phyloP scores from a whole-genome alignment of 2,888 invertebrate species.

The Apamea anceps region DNA sequence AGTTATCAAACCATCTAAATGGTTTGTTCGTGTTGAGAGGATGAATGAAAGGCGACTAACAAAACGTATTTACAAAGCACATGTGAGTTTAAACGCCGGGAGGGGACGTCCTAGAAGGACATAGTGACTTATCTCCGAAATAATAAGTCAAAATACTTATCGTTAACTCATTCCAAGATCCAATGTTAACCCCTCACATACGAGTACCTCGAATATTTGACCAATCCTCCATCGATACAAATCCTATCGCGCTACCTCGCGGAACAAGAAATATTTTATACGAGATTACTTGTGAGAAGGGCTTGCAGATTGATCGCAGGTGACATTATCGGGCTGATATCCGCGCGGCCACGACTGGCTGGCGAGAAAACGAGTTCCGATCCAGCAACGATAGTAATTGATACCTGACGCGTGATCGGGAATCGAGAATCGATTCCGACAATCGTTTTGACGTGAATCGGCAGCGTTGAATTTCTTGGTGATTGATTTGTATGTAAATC shows the following conservation, averaged over 20 bases:
- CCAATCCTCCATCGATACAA: slow-evolving; percentile 54
- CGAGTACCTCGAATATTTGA: slow-evolving; percentile 41
- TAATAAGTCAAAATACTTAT: background rate
- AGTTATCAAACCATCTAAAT: background rate
- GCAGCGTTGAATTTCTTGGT: slow-evolving; percentile 60
- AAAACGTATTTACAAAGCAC: background rate
- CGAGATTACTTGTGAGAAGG: slow-evolving; percentile 83
- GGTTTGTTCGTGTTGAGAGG: background rate
- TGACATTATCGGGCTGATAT: slow-evolving; percentile 75
- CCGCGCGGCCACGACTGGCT: slow-evolving; percentile 49
- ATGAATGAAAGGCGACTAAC: background rate
- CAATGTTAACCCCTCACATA: slow-evolving; percentile 1
- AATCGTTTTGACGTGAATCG: slow-evolving; percentile 61
- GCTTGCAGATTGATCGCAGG: slow-evolving; percentile 77
- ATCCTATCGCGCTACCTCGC: slow-evolving; percentile 67
- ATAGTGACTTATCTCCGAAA: background rate
- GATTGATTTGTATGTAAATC: slow-evolving; percentile 64
- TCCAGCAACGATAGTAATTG: slow-evolving; percentile 67
- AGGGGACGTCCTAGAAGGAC: background rate
- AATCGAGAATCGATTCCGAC: slow-evolving; percentile 59
- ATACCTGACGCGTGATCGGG: slow-evolving; percentile 63
- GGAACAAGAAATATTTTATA: slow-evolving; percentile 80
- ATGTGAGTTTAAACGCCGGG: background rate
- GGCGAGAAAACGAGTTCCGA: slow-evolving; percentile 64
- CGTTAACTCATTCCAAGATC: background rate